These are phyloP conservation scores for Campylomormyrus numenius DNA, from an alignment of 2,113 vertebrate species.

Conservation along the genomic window DNA sequence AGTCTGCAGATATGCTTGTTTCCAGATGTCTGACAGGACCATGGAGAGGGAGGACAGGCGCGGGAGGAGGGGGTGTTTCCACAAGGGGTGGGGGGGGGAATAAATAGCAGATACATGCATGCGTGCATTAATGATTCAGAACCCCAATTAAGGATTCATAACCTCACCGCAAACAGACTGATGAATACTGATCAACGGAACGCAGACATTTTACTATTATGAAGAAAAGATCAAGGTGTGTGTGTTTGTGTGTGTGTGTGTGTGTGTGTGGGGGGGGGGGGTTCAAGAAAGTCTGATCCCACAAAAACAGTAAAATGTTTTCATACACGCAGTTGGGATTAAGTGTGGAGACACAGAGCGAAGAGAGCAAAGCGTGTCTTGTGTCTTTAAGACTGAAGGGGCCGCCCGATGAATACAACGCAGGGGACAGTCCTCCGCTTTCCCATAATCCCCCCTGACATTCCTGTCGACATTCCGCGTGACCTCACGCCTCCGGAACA, in stretches of 20 bases:
- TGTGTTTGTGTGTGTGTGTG: not conserved
- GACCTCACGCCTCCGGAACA: slow-evolving; percentile 55
- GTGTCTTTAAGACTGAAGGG: slow-evolving; percentile 42
- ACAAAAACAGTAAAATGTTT: not conserved
- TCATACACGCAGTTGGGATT: not conserved
- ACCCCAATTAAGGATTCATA: not conserved
- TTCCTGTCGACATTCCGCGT: slow-evolving; percentile 39
- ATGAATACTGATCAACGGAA: slow-evolving; percentile 37
- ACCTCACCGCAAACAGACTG: slow-evolving; percentile 7
- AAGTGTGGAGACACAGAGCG: not conserved
- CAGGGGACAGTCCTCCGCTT: slow-evolving; percentile 48
- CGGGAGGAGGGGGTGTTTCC: slow-evolving; percentile 62
- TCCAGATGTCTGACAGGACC: slow-evolving; percentile 90
- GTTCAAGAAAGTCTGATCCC: not conserved
- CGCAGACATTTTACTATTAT: slow-evolving; percentile 66
- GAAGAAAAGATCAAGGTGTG: slow-evolving; percentile 30
- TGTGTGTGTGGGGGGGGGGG: not conserved
- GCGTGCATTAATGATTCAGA: slow-evolving; percentile 9
- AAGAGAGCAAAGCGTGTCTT: not conserved
- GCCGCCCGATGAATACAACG: slow-evolving; percentile 61
- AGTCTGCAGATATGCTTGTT: slow-evolving; percentile 74
- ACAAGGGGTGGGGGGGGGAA: slow-evolving; percentile 40
- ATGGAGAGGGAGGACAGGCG: slow-evolving; percentile 53
- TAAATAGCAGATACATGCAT: slow-evolving; percentile 30
- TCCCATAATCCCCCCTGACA: slow-evolving; percentile 53